Evolutionary conservation across 2,888 invertebrate species (phyloP).

Genomic region (Laothoe populi): DNA sequence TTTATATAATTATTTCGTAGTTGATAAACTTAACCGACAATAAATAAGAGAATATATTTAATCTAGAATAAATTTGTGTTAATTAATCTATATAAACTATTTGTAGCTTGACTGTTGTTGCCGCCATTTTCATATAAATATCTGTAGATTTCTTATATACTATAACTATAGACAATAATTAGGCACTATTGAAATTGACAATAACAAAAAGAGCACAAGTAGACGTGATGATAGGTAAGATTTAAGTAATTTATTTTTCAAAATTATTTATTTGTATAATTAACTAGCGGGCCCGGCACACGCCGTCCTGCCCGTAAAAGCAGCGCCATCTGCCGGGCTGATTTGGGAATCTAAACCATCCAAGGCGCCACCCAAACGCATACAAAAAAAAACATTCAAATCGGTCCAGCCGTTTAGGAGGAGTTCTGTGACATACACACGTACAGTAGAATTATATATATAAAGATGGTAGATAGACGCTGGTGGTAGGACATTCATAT

Average conservation of each 20-base stretch:
- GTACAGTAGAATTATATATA: too few species aligned
- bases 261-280: too few species aligned
- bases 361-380: too few species aligned
- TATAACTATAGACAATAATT: constrained; percentile 6
- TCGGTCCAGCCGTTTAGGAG: too few species aligned
- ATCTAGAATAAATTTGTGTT: constrained; percentile 7
- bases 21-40: constrained; percentile 11
- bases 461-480: too few species aligned
- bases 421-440: too few species aligned
- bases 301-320: too few species aligned
- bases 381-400: too few species aligned
- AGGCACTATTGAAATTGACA: background rate
- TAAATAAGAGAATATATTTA: constrained; percentile 10
- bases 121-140: constrained; percentile 14
- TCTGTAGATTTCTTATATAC: constrained; percentile 2
- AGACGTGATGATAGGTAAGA: background rate
- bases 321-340: too few species aligned
- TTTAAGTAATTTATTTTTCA: background rate
- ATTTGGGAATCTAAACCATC: too few species aligned
- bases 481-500: too few species aligned
- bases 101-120: constrained; percentile 22
- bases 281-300: too few species aligned
- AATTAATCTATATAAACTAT: constrained; percentile 13
- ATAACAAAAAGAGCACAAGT: constrained; percentile 7
- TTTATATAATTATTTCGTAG: background rate